Percentiles rank a stretch among this genome's conserved stretches.
phyloP scores from a whole-genome alignment of 2,888 invertebrate species.

The Heliconius sara region DNA sequence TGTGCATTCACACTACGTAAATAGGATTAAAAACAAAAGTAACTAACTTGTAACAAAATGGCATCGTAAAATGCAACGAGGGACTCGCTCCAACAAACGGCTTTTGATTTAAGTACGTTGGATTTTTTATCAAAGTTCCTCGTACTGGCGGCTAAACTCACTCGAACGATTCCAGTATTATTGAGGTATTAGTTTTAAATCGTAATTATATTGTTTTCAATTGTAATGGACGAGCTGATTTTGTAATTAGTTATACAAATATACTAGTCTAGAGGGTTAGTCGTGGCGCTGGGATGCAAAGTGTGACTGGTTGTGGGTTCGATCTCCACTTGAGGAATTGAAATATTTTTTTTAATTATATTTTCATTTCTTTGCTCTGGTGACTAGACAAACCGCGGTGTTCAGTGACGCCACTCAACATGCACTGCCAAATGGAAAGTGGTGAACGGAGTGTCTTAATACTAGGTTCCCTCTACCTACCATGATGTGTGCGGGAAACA shows the following conservation, averaged over 20 bases:
- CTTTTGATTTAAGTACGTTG: constrained; percentile 62
- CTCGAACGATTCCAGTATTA: constrained; percentile 35
- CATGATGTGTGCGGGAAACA: too few species aligned
- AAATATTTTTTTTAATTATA: too few species aligned
- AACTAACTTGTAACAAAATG: constrained; percentile 55
- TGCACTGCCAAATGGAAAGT: too few species aligned
- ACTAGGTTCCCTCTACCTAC: too few species aligned
- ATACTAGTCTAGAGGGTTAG: too few species aligned
- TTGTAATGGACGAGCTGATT: constrained; percentile 15
- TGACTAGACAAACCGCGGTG: too few species aligned
- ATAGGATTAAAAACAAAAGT: constrained; percentile 58
- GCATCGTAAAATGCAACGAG: constrained; percentile 54
- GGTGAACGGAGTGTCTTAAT: too few species aligned
- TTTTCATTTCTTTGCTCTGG: too few species aligned
- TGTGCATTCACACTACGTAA: constrained; percentile 50
- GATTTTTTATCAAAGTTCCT: constrained; percentile 59
- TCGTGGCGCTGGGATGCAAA: too few species aligned
- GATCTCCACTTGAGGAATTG: too few species aligned
- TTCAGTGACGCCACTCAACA: too few species aligned
- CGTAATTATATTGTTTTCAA: constrained; percentile 25
- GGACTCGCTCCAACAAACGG: constrained; percentile 53
- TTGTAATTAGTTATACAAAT: neutral
- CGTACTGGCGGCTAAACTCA: constrained; percentile 45
- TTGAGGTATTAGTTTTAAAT: constrained; percentile 28
- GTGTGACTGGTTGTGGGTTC: too few species aligned